Base-by-base conservation (phyloP, 1,140 invertebrate genomes). In the Meloidogyne floridensis region DNA sequence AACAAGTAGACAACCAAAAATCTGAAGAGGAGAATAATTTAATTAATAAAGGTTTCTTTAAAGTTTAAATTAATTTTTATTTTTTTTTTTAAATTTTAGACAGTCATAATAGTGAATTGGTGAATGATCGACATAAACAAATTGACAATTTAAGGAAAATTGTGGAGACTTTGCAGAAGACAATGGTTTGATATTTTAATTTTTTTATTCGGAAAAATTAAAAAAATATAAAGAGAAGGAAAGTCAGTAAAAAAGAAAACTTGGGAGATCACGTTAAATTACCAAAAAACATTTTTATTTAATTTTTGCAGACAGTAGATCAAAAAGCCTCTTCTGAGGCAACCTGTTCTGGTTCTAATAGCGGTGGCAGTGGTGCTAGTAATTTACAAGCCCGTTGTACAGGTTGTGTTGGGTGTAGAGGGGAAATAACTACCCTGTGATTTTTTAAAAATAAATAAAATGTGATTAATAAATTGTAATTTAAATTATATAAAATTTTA, bases 351-450 rank as follows among this genome's bases (percentile, higher is more conserved):
- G 15, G 4, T 42, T 73, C 51, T 53, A 53, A 5, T 53, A 73
- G 6, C 72, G 32, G 20, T 42, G 13, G 20, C 32, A 32, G 32
- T 32, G 32, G 32, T 32, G 32, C 32, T 73, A 20, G 75, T 10
- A 54, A 77, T 15, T 51, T 75, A 53, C 72, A 47, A n/a, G 71
- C 54, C 13, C 75, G 75, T 47, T 82, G 81, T 43, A 73, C 79
- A 32, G 81, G 81, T 32, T 82, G 81, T 82, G 81, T 72, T 20
- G 81, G 79, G 7, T 82, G 81, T 51, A 51, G 77, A 54, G 81
- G 81, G n/a, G 80, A 82, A 80, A 56, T 82, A 80, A 53, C 70
- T 54, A 82, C 43, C 3, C 69, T 82, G 72, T 81, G 73, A 81
- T 81, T 56, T 42, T 65, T 11, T 65, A n/a, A 65, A 65, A 18